These are phyloP conservation scores for Leptinotarsa texana DNA, from an alignment of 1,140 invertebrate genomes.

Conservation along the genomic window DNA sequence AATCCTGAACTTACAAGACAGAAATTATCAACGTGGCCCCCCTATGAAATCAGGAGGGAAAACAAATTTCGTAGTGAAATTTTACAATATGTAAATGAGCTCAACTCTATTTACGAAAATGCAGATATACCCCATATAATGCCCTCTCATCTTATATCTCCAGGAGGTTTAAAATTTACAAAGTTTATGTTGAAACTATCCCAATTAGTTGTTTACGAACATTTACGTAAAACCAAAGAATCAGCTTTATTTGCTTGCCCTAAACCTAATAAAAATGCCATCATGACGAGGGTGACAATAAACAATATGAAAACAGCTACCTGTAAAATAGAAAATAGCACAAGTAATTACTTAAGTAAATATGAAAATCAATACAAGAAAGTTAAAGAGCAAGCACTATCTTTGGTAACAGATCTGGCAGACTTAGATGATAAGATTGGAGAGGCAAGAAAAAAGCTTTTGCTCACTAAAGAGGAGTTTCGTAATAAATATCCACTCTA, in stretches of 20 bases:
- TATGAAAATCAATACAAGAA: constrained; percentile 29
- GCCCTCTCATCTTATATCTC: constrained; percentile 48
- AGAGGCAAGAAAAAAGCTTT: constrained; percentile 6
- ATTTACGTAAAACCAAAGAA: constrained; percentile 28
- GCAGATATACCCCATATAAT: constrained; percentile 43
- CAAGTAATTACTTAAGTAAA: constrained; percentile 17
- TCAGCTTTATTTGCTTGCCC: constrained; percentile 4
- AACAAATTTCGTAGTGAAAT: constrained; percentile 47
- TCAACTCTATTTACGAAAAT: constrained; percentile 43
- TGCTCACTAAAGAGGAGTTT: constrained; percentile 20
- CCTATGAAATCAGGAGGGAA: constrained; percentile 41
- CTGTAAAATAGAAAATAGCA: constrained; percentile 25
- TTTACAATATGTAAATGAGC: constrained; percentile 43
- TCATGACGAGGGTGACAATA: constrained; percentile 27
- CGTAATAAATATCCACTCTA: constrained; percentile 25
- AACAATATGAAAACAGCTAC: constrained; percentile 31
- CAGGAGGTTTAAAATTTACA: constrained; percentile 47
- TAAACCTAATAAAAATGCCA: constrained; percentile 30
- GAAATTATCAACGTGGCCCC: constrained; percentile 44
- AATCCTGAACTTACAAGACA: constrained; percentile 42
- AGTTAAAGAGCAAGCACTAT: constrained; percentile 22
- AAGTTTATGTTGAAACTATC: constrained; percentile 48
- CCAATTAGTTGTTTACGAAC: constrained; percentile 41
- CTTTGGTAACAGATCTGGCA: constrained; percentile 23
- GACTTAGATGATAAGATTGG: constrained; percentile 25